Conservation (phyloP, 2,888 invertebrate genomes). For the Andrena hattorfiana region DNA sequence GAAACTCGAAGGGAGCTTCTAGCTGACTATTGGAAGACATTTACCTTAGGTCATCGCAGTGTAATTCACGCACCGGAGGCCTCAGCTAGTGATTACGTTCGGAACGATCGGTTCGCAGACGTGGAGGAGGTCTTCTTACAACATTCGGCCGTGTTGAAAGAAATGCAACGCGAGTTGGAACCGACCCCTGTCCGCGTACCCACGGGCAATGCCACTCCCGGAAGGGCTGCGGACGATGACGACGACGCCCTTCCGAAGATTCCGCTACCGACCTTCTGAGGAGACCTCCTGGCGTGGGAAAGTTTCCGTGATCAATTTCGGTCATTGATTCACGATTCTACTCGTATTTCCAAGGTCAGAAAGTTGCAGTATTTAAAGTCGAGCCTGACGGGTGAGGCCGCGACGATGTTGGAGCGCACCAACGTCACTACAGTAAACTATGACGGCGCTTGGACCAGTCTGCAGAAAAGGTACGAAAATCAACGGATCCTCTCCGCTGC, state of each 20-base stretch:
- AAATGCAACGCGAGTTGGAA: too few species aligned
- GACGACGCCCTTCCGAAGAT: neutral
- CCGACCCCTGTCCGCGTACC: fast-evolving
- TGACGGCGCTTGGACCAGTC: neutral
- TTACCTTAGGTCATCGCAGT: too few species aligned
- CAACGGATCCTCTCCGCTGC: neutral
- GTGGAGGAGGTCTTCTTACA: too few species aligned
- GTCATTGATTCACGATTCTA: neutral
- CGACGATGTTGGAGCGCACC: neutral
- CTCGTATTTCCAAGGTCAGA: neutral
- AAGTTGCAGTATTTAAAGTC: neutral
- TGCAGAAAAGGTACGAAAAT: neutral
- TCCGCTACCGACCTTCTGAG: neutral
- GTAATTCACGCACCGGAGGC: fast-evolving
- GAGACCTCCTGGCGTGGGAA: neutral
- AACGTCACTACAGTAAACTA: neutral
- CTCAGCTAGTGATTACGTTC: too few species aligned
- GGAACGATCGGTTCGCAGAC: too few species aligned
- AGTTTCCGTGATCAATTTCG: neutral
- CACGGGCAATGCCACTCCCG: fast-evolving
- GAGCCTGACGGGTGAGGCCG: neutral
- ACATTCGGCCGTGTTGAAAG: too few species aligned
- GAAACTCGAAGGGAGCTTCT: too few species aligned
- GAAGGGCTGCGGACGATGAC: neutral
- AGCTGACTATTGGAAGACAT: too few species aligned